A percentile compares a stretch with the other conserved stretches of the same genome.
These are phyloP conservation scores for Parochlus steinenii DNA, from an alignment of 2,888 invertebrate species.

Conservation along the genomic window DNA sequence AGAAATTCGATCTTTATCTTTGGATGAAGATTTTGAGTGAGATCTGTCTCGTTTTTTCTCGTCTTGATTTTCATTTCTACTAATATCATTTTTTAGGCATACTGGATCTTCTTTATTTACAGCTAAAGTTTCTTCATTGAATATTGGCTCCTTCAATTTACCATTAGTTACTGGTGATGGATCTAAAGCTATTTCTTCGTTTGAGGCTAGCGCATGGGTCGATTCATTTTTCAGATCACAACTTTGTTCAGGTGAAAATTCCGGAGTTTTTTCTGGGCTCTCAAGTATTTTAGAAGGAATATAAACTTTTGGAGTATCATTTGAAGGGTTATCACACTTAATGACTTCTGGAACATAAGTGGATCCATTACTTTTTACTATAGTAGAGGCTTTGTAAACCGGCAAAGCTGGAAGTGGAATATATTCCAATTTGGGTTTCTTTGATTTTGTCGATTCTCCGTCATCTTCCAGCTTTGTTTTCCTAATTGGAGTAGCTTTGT, in stretches of 20 bases:
- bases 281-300: constrained; percentile 2
- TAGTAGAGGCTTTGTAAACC: constrained; percentile 5
- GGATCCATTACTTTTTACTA: background rate
- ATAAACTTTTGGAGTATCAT: background rate
- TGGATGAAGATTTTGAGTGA: constrained; percentile 14
- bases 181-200: background rate
- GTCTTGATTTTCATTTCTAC: constrained; percentile 14
- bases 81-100: constrained; percentile 13
- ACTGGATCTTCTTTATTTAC: background rate
- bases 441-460: constrained; percentile 15
- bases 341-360: constrained; percentile 1
- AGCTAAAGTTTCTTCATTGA: background rate
- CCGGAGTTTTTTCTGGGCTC: background rate
- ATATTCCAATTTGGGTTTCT: constrained; percentile 26
- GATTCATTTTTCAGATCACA: background rate
- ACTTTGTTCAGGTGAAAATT: constrained; percentile 1
- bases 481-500: constrained; percentile 14
- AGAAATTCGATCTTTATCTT: constrained; percentile 11
- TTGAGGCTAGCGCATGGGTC: no score
- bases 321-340: constrained; percentile 10
- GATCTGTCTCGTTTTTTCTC: constrained; percentile 11
- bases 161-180: constrained; percentile 8
- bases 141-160: constrained; percentile 3
- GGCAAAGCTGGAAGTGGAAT: constrained; percentile 19
- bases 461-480: constrained; percentile 13